A percentile compares a stretch with the other conserved stretches of the same genome.
These are phyloP conservation scores for Ageneiosus marmoratus DNA, from an alignment of 2,113 vertebrate species.

Conservation along the genomic window DNA sequence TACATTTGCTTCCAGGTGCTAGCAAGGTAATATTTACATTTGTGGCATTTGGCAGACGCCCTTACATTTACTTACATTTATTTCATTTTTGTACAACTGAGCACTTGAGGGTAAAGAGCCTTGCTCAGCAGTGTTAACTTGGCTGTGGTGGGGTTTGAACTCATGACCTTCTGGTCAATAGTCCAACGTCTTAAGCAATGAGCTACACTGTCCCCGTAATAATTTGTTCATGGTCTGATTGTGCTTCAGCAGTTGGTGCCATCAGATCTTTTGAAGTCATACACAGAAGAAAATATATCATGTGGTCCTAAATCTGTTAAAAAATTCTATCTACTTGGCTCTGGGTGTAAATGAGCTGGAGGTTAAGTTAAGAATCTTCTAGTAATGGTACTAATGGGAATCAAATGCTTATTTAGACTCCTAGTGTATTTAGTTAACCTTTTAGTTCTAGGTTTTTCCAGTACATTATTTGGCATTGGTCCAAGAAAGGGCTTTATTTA, in stretches of 20 bases:
- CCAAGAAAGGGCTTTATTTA: not conserved
- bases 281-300: not conserved
- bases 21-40: slow-evolving; percentile 83
- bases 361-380: not conserved
- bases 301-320: not conserved
- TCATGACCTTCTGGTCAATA: too few relatives aligned
- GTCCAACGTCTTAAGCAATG: too few relatives aligned
- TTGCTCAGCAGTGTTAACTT: too few relatives aligned
- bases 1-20: slow-evolving; percentile 85
- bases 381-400: not conserved
- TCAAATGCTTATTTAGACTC: not conserved
- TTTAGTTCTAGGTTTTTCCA: not conserved
- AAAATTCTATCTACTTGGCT: not conserved
- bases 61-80: too few relatives aligned
- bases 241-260: not conserved
- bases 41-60: too few relatives aligned
- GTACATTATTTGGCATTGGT: not conserved
- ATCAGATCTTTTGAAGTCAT: not conserved
- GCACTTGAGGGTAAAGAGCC: too few relatives aligned
- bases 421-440: not conserved
- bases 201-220: too few relatives aligned
- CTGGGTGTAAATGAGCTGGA: not conserved
- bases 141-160: too few relatives aligned
- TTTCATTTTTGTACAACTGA: too few relatives aligned
- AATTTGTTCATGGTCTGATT: too few relatives aligned